Evolutionary conservation across 2,113 vertebrate genomes (phyloP).

Genomic region (Alectura lathami): DNA sequence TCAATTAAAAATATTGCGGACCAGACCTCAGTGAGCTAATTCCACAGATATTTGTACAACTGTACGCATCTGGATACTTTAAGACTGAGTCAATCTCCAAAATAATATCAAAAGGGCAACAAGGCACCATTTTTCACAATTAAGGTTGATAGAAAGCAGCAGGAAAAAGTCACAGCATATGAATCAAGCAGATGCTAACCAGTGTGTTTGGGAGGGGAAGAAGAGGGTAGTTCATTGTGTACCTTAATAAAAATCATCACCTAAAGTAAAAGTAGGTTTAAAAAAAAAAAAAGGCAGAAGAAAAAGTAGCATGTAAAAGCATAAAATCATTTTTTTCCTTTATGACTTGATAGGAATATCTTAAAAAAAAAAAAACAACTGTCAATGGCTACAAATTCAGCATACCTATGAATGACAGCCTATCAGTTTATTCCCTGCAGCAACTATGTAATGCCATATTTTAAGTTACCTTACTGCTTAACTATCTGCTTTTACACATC

Average conservation of each 20-base stretch:
- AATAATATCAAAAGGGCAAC: constrained; percentile 82
- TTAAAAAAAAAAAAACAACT: not conserved
- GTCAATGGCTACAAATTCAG: not conserved
- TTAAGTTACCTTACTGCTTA: not conserved
- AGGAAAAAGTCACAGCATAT: constrained; percentile 82
- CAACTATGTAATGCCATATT: not conserved
- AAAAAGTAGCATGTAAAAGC: not conserved
- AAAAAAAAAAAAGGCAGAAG: not conserved
- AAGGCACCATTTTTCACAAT: constrained; percentile 84
- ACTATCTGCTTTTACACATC: not conserved
- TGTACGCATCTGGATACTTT: constrained; percentile 79
- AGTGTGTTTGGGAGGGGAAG: constrained; percentile 67
- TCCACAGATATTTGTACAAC: constrained; percentile 79
- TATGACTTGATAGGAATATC: not conserved
- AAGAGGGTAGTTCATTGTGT: constrained; percentile 61
- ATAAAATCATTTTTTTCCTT: not conserved
- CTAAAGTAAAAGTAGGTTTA: constrained; percentile 31
- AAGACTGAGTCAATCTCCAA: constrained; percentile 78
- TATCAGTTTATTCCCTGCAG: not conserved
- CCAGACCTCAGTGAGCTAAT: constrained; percentile 80
- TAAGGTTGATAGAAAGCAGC: constrained; percentile 85
- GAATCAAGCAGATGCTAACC: constrained; percentile 80
- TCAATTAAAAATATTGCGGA: constrained; percentile 81
- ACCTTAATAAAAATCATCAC: constrained; percentile 65
- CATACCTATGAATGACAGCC: not conserved